These are phyloP conservation scores for Kryphioiulus occultus DNA, from an alignment of 2,888 invertebrate species.

Conservation along the genomic window DNA sequence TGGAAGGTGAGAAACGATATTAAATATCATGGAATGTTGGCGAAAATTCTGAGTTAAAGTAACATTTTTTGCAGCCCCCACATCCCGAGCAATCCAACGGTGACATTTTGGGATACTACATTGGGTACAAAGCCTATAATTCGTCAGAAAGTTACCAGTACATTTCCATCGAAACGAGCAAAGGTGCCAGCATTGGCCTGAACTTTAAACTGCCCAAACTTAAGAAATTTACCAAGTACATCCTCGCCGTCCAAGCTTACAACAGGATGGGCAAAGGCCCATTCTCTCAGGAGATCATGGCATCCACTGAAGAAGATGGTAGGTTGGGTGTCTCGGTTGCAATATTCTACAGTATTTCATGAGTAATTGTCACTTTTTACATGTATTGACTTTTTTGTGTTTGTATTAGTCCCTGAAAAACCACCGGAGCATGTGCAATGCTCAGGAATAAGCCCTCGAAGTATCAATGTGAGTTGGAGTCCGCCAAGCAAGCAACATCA, in stretches of 20 bases:
- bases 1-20: conserved; percentile 70
- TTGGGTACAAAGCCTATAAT: conserved; percentile 51
- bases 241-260: conserved; percentile 60
- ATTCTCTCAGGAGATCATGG: conserved; percentile 58
- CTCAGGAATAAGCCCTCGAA: conserved; percentile 60
- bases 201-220: conserved; percentile 46
- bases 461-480: conserved; percentile 62
- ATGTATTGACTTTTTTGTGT: not conserved
- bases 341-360: not conserved
- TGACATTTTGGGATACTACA: conserved; percentile 52
- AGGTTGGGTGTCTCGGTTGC: conserved; percentile 17
- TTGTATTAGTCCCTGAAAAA: conserved; percentile 62
- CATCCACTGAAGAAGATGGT: conserved; percentile 62
- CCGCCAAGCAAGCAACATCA: conserved; percentile 62
- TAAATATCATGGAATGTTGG: too few species aligned
- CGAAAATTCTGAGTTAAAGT: too few species aligned
- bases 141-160: conserved; percentile 48
- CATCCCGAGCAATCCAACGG: conserved; percentile 51
- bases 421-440: conserved; percentile 62
- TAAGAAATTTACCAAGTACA: conserved; percentile 60
- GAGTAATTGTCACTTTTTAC: not conserved
- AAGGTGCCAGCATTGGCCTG: not conserved
- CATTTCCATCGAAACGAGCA: conserved; percentile 38
- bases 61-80: conserved; percentile 53
- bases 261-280: conserved; percentile 61